Conservation (phyloP, 2,113 vertebrate genomes). For the Thinocorus orbignyianus region DNA sequence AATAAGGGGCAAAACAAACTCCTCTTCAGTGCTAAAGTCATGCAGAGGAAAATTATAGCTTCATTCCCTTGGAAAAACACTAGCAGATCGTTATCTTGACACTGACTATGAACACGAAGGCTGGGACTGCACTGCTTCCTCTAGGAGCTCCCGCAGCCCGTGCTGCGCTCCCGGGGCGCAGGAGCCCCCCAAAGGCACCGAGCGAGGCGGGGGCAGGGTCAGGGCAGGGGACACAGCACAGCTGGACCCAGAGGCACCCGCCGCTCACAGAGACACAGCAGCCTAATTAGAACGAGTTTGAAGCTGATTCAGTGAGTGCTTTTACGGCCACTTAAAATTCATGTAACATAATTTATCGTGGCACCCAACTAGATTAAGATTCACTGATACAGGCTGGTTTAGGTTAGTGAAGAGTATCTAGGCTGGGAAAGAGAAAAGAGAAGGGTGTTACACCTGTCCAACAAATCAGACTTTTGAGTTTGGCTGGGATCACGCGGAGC, state of each 20-base stretch:
- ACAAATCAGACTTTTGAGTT: background rate
- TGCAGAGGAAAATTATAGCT: conserved; percentile 7
- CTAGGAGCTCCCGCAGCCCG: background rate
- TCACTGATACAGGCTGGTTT: background rate
- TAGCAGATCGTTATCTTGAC: conserved; percentile 34
- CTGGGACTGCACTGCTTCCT: background rate
- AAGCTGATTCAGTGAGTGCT: background rate
- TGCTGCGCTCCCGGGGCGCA: background rate
- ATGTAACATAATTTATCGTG: background rate
- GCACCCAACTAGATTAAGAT: background rate
- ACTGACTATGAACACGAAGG: background rate
- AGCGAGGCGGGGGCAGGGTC: background rate
- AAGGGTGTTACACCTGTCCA: background rate
- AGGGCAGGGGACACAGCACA: background rate
- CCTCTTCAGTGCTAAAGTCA: conserved; percentile 5
- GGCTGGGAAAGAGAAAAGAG: background rate
- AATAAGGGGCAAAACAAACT: conserved; percentile 26
- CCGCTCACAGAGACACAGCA: background rate
- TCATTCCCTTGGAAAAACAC: conserved; percentile 28
- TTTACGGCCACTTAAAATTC: background rate
- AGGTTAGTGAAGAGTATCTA: background rate
- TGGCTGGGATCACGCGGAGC: background rate
- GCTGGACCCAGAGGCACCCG: background rate
- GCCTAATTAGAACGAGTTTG: background rate
- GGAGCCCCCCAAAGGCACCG: background rate